phyloP scores from a whole-genome alignment of 2,797 vertebrate species.

The Pempheris klunzingeri region DNA sequence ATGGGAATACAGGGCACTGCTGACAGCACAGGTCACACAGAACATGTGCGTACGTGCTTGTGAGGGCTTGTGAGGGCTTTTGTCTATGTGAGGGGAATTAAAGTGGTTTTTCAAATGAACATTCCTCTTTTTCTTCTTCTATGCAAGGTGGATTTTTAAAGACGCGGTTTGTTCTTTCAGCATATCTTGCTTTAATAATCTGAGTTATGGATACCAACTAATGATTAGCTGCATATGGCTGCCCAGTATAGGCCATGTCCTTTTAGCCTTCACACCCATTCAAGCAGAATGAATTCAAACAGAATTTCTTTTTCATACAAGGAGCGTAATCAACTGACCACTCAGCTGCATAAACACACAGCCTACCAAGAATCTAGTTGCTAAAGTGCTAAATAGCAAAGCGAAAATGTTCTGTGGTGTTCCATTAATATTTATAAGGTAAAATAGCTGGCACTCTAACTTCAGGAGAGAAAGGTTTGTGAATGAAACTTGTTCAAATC shows the following conservation, averaged over 20 bases:
- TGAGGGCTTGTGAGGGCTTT: not conserved
- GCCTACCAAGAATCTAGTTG: too few relatives aligned
- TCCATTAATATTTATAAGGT: not conserved
- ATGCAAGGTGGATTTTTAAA: not conserved
- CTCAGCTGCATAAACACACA: too few relatives aligned
- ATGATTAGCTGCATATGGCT: slow-evolving; percentile 9
- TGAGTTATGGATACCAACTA: not conserved
- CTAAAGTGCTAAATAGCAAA: not conserved
- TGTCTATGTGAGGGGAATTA: slow-evolving; percentile 5
- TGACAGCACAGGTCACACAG: slow-evolving; percentile 60
- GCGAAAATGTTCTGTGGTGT: not conserved
- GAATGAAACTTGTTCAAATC: not conserved
- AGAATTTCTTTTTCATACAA: slow-evolving; percentile 44
- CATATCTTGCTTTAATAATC: slow-evolving; percentile 2
- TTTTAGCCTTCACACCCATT: not conserved
- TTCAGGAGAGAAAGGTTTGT: not conserved
- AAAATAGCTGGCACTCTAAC: not conserved
- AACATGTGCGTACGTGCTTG: slow-evolving; percentile 12
- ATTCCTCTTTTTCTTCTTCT: not conserved
- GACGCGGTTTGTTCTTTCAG: not conserved
- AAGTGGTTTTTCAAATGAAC: slow-evolving; percentile 3
- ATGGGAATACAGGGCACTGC: slow-evolving; percentile 40
- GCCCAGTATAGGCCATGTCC: not conserved
- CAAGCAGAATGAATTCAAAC: slow-evolving; percentile 18
- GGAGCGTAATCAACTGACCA: slow-evolving; percentile 45